Conservation (phyloP, 2,888 invertebrate genomes). For the Folsomia manolachei region DNA sequence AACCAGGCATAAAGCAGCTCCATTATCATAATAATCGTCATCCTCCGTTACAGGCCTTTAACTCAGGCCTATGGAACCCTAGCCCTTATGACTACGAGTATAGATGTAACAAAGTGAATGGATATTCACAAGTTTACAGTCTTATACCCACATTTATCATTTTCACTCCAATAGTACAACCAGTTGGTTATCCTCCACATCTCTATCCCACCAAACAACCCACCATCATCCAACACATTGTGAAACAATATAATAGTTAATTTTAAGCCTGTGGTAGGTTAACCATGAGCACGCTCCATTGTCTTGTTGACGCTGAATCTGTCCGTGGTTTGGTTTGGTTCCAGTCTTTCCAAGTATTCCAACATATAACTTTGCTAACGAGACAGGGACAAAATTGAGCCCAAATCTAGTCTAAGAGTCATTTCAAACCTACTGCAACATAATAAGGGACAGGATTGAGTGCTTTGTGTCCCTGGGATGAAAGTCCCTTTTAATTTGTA, state of each 20-base stretch:
- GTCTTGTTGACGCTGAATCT: not conserved
- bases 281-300: slow-evolving; percentile 4
- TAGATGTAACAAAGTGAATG: not conserved
- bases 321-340: not conserved
- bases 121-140: not conserved
- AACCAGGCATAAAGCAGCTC: not conserved
- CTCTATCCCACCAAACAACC: not conserved
- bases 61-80: not conserved
- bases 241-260: slow-evolving; percentile 20
- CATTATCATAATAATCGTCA: not conserved
- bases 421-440: not conserved
- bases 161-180: not conserved
- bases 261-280: slow-evolving; percentile 21
- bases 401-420: not conserved
- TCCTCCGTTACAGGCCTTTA: too few species aligned
- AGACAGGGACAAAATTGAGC: slow-evolving; percentile 1
- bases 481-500: slow-evolving; percentile 7
- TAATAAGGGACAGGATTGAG: not conserved
- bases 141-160: not conserved
- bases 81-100: not conserved
- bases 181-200: too few species aligned
- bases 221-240: not conserved
- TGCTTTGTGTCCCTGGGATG: not conserved
- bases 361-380: not conserved
- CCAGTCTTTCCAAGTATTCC: not conserved